Conservation (phyloP, 2,888 invertebrate genomes). For the Monopis laevigella region DNA sequence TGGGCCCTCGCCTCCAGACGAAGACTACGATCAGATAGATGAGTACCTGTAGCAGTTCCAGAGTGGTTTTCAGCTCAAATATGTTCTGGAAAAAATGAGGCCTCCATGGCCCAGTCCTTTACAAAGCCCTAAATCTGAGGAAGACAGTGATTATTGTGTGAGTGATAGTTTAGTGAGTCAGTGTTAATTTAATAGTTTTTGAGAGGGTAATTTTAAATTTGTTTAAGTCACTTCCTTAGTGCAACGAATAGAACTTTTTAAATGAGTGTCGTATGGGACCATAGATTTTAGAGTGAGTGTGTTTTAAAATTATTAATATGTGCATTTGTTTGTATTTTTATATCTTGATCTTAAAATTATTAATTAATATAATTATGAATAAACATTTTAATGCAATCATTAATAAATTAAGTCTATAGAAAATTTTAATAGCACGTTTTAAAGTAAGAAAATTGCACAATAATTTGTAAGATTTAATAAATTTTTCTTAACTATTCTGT, state of each 20-base stretch:
- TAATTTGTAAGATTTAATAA: not conserved
- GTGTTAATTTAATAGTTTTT: no score
- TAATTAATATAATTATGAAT: not conserved
- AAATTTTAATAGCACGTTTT: not conserved
- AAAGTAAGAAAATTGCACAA: slow-evolving; percentile 8
- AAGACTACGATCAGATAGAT: slow-evolving; percentile 70
- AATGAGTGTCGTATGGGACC: slow-evolving; percentile 53
- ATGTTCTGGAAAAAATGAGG: slow-evolving; percentile 57
- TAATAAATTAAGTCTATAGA: not conserved
- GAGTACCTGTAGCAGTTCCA: slow-evolving; percentile 71
- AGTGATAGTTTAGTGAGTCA: not conserved
- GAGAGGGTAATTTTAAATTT: no score
- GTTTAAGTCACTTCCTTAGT: no score
- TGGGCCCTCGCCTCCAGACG: slow-evolving; percentile 82
- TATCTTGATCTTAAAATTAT: slow-evolving; percentile 6
- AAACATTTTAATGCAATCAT: not conserved
- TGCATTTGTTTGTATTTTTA: slow-evolving; percentile 16
- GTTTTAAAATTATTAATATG: slow-evolving; percentile 29
- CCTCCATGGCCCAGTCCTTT: slow-evolving; percentile 52
- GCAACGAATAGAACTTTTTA: slow-evolving; percentile 32
- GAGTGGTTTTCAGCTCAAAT: slow-evolving; percentile 60
- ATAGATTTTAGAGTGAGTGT: slow-evolving; percentile 38
- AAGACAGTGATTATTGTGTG: slow-evolving; percentile 21
- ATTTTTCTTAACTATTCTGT: slow-evolving; percentile 4
- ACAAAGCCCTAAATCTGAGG: slow-evolving; percentile 46